Base-by-base conservation (phyloP, 2,113 vertebrate species). In the Hyperopisus bebe region DNA sequence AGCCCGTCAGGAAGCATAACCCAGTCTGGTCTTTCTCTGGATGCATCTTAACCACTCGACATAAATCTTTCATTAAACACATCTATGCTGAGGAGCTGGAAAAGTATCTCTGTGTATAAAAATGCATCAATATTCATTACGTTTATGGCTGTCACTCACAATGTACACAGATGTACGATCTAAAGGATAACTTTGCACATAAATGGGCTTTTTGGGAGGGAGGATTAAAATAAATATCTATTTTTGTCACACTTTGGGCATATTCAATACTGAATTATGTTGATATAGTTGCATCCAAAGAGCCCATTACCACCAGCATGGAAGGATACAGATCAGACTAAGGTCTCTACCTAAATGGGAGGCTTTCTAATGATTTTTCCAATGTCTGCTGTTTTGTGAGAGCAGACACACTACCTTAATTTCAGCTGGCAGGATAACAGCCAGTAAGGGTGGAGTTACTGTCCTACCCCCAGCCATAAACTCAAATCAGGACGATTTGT, bases 11-110 rank as follows among this genome's bases (percentile, higher is more conserved):
- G 46, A 74, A 87, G 90, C 92, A 94, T 93, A 93, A 92, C 92
- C 91, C 88, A 17, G 85, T 82, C 89, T 86, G 89, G 86, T 86
- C 87, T 86, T 88, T 86, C 48, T 53, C 50, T 31, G 88, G 53
- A 95, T 94, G 87, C 17, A 66, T 90, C 88, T 94, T 93, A 94
- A 95, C 92, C 88, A 92, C 90, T 53, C 91, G 88, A 88, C 90
- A 93, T 94, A 88, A 92, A 93, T 94, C 91, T 93, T 93, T 94
- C 90, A 94, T 62, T 19, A 88, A 90, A 91, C 91, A 91, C 62
- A 91, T 35, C 89, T 90, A 89, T 90, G 89, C 74, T 90, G 90
- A 19, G 92, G 66, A 87, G 86, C 92, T 90, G 91, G 10, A 58
- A 70, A 89, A 90, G 89, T 85, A 91, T 90, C 90, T 55, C 70